Evolutionary conservation across 53 echinoderm and acorn worm genomes (phyloP), one percentile per base, ranked within the genome.

Genomic region (Mesocentrotus franciscanus): DNA sequence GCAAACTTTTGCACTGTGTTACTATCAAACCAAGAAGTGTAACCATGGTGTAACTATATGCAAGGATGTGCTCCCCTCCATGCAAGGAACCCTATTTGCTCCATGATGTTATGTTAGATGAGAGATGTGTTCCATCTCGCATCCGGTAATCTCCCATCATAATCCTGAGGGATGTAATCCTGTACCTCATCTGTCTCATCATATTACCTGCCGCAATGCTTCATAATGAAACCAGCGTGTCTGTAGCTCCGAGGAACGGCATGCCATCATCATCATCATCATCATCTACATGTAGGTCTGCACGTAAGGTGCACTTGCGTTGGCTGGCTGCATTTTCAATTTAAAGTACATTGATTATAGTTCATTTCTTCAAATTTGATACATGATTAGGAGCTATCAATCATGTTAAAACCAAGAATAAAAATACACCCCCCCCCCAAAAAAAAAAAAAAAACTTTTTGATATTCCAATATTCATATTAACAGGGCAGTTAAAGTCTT

Each of bases 91-190:
- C 78, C n/a, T n/a, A 27, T 32, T 71, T 15, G 1, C 17, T 64
- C 64, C 64, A 64, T 64, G 22, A 42, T 36, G 42, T 81, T 71
- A 14, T 13, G 85, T 14, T 85, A 42, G 90, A 90, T 90, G 90
- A 90, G 90, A 60, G 58, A 90, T 90, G 60, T 90, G 90, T 90
- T 90, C 32, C 59, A 90, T 90, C 90, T 30, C 11, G 58, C 90
- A 90, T 90, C 90, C 58, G 58, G 58, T 58, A 90, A 90, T 60
- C 90, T 60, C 29, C 85, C 60, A 60, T 58, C 90, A 20, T 58
- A 29, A 90, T 90, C 90, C 90, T 60, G 6, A 30, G 90, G 90
- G 90, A 90, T 90, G 60, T 90, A 60, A 60, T 60, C n/a, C 32
- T 16, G 8, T 60, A 24, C 59, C 90, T 60, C 24, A 56, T 30